Evolutionary conservation across 2,113 vertebrate species (phyloP).

Genomic region (Phaethornis superciliosus): DNA sequence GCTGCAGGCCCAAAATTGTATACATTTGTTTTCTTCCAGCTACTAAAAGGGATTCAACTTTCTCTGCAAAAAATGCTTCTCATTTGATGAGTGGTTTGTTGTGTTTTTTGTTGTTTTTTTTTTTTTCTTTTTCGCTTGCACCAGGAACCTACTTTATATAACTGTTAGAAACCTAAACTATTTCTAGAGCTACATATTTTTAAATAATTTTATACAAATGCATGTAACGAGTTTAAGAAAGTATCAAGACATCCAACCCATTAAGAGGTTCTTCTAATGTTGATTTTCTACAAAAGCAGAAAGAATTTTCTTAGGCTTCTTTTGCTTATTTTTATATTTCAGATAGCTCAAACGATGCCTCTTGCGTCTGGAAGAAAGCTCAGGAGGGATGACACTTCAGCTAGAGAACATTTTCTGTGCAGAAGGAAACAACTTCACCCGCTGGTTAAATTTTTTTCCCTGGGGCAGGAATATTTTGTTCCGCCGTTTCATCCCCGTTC

Average conservation of each 20-base stretch:
- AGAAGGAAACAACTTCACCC: background rate
- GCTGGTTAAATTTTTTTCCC: background rate
- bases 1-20: background rate
- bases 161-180: background rate
- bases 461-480: background rate
- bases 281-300: background rate
- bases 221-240: background rate
- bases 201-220: background rate
- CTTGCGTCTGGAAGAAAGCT: background rate
- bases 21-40: background rate
- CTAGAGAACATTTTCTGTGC: background rate
- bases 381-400: background rate
- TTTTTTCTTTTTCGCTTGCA: background rate
- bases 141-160: rapidly evolving
- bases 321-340: background rate
- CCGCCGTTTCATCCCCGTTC: background rate
- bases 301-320: background rate
- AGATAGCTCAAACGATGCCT: background rate
- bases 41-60: background rate
- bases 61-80: background rate
- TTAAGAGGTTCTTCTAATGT: background rate
- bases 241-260: too few species aligned
- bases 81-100: background rate
- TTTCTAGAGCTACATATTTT: background rate
- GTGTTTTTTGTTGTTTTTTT: background rate